phyloP scores from a whole-genome alignment of 2,888 invertebrate genomes.

The Tetranychus piercei region DNA sequence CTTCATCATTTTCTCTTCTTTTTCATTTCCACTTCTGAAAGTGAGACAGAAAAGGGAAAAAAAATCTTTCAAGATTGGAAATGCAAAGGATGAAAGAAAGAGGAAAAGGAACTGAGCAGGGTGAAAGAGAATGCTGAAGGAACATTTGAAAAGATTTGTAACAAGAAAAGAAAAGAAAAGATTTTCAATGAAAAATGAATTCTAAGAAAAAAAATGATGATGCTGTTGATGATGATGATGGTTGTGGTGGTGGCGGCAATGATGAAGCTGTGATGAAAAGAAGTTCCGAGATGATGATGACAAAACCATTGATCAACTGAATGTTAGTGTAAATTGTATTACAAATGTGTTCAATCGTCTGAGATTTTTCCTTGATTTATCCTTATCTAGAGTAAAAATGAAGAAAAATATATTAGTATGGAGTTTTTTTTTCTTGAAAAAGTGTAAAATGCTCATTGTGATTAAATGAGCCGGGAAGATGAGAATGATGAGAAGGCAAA shows the following conservation, averaged over 20 bases:
- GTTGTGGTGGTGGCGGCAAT: not conserved
- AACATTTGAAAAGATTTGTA: not conserved
- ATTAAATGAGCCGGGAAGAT: not conserved
- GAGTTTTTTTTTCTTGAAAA: not conserved
- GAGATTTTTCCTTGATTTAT: not conserved
- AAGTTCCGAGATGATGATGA: not conserved
- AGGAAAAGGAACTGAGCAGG: not conserved
- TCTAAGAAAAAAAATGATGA: not conserved
- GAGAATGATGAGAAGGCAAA: not conserved
- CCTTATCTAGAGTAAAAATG: not conserved
- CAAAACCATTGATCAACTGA: not conserved
- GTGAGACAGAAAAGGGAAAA: not conserved
- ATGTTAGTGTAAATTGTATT: not conserved
- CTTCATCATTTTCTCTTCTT: not conserved
- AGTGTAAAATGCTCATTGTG: not conserved
- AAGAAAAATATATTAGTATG: not conserved
- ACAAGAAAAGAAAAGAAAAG: not conserved
- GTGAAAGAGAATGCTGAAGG: not conserved
- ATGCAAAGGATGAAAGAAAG: not conserved
- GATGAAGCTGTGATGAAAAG: not conserved
- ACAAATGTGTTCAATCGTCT: not conserved
- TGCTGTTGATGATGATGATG: not conserved
- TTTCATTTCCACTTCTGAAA: not conserved
- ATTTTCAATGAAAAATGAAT: constrained; percentile 1
- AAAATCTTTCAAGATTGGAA: not conserved